phyloP scores from a whole-genome alignment of 2,113 vertebrate genomes.

The Tamias sibiricus region DNA sequence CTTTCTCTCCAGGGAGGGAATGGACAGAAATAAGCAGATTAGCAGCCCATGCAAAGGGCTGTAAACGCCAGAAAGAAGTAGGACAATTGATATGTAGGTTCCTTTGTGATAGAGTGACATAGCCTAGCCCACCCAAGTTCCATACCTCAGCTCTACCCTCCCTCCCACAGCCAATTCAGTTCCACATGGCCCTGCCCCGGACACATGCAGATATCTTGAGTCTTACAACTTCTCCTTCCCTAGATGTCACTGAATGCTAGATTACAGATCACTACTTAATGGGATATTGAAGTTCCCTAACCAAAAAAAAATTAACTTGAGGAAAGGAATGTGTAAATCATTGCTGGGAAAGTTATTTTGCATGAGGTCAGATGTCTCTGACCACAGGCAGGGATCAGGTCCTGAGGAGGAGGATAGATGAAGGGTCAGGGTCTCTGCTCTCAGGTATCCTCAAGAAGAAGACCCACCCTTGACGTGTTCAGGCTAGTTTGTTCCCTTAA shows the following conservation, averaged over 20 bases:
- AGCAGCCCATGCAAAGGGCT: neutral
- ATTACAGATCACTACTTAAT: conserved; percentile 4
- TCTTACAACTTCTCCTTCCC: neutral
- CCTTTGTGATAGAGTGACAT: neutral
- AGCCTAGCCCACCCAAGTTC: no score
- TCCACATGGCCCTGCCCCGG: neutral
- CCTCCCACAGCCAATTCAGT: neutral
- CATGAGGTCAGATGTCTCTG: neutral
- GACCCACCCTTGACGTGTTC: neutral
- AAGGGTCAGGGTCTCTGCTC: neutral
- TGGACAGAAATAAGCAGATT: neutral
- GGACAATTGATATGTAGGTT: neutral
- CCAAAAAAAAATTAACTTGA: neutral
- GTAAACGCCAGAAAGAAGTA: neutral
- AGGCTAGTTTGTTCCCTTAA: neutral
- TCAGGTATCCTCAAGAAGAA: neutral
- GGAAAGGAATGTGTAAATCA: neutral
- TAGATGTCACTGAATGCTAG: neutral
- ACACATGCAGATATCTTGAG: neutral
- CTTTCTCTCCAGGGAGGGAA: neutral
- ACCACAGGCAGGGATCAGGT: neutral
- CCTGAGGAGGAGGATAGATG: neutral
- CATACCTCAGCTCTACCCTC: neutral
- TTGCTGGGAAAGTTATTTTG: neutral
- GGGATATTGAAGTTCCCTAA: neutral